Base-by-base conservation (phyloP, 2,888 invertebrate genomes). In the Sycophila texana region DNA sequence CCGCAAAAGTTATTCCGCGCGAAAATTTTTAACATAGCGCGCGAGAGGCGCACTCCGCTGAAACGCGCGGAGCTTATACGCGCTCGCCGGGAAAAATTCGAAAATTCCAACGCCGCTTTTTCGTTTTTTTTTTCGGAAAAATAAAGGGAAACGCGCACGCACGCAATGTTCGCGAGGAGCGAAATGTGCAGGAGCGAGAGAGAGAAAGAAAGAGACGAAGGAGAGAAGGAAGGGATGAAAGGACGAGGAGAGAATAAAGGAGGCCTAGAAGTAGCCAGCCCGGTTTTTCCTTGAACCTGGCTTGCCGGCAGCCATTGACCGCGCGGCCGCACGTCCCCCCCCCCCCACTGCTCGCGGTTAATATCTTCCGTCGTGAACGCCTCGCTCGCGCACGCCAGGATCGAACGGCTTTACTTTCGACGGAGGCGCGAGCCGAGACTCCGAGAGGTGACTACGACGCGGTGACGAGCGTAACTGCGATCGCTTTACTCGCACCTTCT, bases 221-320 rank as follows among this genome's bases (percentile, higher is more conserved):
- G 66, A 20, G 26, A 61, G 39, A 12, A 67, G 70, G 57, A 58
- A 66, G 39, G 57, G 39, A 30, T 16, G 53, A 53, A 57, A 71
- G 30, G 26, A 61, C 18, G 30, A 67, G 70, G 57, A 58, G 74
- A 39, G 57, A 53, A 30, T 16, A 68, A 53, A 49, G 70, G 26
- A 18, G 18, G 63, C 39, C 68, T 55, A 66, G 77, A 72, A 66
- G 71, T 65, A 65, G 71, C 71, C 71, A 57, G 58, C 71, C 79
- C 79, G 79, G 80, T 77, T 87, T 89, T 89, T 89, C 89, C 89
- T 89, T 89, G 89, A 89, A 89, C 89, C 88, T 89, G 88, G 86
- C 86, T 85, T 85, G 87, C 84, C 86, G 87, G 87, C 89, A 89
- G 89, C 89, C 89, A 89, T 89, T 89, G 89, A 89, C 89, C 89